Evolutionary conservation across 2,888 invertebrate genomes (phyloP), one percentile per base, ranked within the genome.

Genomic region (Digitonthophagus gazella): DNA sequence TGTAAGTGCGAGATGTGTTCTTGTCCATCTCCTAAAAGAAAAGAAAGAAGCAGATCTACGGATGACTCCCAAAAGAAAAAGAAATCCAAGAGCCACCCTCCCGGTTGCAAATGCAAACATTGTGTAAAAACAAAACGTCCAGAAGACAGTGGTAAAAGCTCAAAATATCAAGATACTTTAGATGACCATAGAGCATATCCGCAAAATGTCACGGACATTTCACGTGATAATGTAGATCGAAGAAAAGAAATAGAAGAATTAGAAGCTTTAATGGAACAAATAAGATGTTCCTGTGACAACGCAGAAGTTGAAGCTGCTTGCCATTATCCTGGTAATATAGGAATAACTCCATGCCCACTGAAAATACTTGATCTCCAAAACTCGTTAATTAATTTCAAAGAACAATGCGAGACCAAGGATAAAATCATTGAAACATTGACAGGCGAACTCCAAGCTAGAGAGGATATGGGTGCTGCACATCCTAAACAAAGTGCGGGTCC

Each of bases 321-420:
- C 2, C 15, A 15, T 15, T 11, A 19, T 8, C 18, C 61, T 6
- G 20, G 5, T 8, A 20, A 18, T n/a, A 14, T 14, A 18, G 28
- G 14, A 18, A 14, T 15, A 20, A n/a, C 15, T 8, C 18, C 15
- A 8, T 20, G 15, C 64, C 67, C 72, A 1, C 69, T 73, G 11
- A 73, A 67, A 22, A 69, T 68, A 44, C 69, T 61, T 8, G 75
- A 75, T 2, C 19, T 76, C 28, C 73, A 75, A 0, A 78, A 78
- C 6, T 78, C 80, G 6, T 70, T 82, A 55, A 71, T 73, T 3
- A 77, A 75, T 44, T 71, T 81, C 15, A 78, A 80, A 69, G 74
- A 77, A 19, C 81, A 82, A 69, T 81, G 81, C 68, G 77, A 75
- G 65, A 76, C 78, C 2, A 82, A 81, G 69, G 82, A 81, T 72